A percentile compares a stretch with the other conserved stretches of the same genome.
These are phyloP conservation scores for Drosophila busckii DNA, from an alignment of 1,140 invertebrate genomes.

Conservation along the genomic window DNA sequence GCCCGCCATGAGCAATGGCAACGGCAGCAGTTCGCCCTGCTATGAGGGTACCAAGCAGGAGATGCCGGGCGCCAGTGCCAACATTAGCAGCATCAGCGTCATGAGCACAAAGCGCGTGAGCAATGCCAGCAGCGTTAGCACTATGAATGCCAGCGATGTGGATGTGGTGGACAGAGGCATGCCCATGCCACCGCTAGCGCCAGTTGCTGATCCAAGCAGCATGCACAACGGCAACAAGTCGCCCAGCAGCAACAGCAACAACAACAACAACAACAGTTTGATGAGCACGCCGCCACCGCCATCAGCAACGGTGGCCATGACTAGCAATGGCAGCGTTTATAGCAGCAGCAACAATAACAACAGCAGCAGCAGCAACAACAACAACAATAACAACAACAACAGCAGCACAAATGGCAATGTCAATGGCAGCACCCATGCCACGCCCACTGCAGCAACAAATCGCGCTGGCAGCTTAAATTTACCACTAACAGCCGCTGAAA, in stretches of 20 bases:
- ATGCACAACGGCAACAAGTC: constrained; percentile 49
- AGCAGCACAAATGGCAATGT: constrained; percentile 43
- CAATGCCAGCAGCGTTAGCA: constrained; percentile 63
- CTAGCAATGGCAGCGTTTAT: constrained; percentile 70
- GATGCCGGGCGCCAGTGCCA: constrained; percentile 63
- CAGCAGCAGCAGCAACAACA: constrained; percentile 29
- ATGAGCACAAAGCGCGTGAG: constrained; percentile 63
- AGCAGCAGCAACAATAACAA: constrained; percentile 32
- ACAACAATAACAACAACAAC: constrained; percentile 41
- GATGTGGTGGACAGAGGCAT: constrained; percentile 58
- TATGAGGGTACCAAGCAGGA: constrained; percentile 68
- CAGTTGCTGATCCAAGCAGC: constrained; percentile 3
- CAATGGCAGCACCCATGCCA: constrained; percentile 22
- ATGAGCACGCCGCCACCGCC: constrained; percentile 59
- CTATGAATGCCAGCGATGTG: constrained; percentile 54
- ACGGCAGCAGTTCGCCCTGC: constrained; percentile 20
- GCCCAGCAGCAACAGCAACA: constrained; percentile 40
- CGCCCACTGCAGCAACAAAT: constrained; percentile 35
- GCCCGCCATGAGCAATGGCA: constrained; percentile 29
- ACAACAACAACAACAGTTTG: constrained; percentile 42
- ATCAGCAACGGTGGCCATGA: constrained; percentile 51
- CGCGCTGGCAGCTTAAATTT: constrained; percentile 83
- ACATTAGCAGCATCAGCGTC: constrained; percentile 71
- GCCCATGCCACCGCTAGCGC: constrained; percentile 14
- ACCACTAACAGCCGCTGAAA: constrained; percentile 92